Conservation (phyloP, 2,888 invertebrate genomes). For the Allygus modestus region DNA sequence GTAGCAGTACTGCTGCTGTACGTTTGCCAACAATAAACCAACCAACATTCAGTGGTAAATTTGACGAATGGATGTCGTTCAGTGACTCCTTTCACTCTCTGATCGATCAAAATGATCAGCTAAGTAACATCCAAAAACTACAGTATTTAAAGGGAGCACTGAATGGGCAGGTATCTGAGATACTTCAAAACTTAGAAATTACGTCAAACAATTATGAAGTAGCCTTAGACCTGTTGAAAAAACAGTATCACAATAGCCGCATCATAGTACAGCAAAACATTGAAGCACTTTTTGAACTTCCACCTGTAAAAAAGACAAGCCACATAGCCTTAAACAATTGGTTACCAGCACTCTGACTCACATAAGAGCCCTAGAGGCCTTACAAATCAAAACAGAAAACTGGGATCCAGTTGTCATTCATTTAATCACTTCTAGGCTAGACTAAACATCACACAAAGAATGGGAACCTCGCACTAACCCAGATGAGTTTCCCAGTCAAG, state of each 20-base stretch:
- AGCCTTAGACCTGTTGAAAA: conserved; percentile 19
- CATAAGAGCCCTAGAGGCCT: neutral
- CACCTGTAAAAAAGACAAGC: neutral
- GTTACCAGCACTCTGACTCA: neutral
- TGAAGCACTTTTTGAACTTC: conserved; percentile 35
- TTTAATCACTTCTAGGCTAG: neutral
- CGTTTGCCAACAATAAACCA: neutral
- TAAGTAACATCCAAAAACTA: conserved; percentile 21
- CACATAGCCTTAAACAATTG: neutral
- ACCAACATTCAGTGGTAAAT: neutral
- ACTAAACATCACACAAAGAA: neutral
- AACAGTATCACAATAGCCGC: conserved; percentile 13
- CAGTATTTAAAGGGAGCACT: conserved; percentile 39
- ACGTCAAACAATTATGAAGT: no score
- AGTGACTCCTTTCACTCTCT: conserved; percentile 18
- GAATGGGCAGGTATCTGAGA: conserved; percentile 34
- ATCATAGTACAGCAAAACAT: conserved; percentile 10
- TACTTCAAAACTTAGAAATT: neutral
- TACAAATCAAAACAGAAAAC: neutral
- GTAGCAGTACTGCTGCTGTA: neutral
- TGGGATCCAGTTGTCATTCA: neutral
- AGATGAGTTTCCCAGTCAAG: neutral
- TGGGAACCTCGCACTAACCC: neutral
- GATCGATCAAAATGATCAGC: neutral
- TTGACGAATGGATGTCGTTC: neutral